Percentiles rank a stretch among this genome's conserved stretches.
Evolutionary conservation across 2,888 invertebrate species (phyloP).

Genomic region (Chrysodeixis includens): DNA sequence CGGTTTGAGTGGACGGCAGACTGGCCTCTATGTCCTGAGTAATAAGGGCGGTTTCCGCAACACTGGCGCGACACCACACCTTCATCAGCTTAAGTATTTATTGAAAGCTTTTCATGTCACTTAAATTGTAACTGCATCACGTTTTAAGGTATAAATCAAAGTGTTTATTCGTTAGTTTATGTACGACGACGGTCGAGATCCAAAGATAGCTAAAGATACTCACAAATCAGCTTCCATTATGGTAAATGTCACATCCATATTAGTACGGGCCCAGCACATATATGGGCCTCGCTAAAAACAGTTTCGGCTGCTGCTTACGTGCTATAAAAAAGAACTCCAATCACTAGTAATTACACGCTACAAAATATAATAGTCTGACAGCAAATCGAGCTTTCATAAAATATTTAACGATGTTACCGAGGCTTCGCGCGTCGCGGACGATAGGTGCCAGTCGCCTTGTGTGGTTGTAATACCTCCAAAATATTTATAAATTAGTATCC

Average conservation of each 20-base stretch:
- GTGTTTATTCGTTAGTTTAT: slow-evolving; percentile 27
- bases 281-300: slow-evolving; percentile 15
- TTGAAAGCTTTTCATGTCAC: slow-evolving; percentile 40
- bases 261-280: slow-evolving; percentile 18
- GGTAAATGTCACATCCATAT: slow-evolving; percentile 4
- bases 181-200: slow-evolving; percentile 5
- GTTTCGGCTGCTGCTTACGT: slow-evolving; percentile 35
- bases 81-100: slow-evolving; percentile 34
- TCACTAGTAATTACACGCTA: slow-evolving; percentile 20
- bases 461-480: slow-evolving; percentile 82
- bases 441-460: slow-evolving; percentile 81
- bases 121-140: slow-evolving; percentile 18
- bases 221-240: slow-evolving; percentile 5
- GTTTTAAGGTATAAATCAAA: neutral
- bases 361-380: slow-evolving; percentile 39
- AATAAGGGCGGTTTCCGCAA: slow-evolving; percentile 23
- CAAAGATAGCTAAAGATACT: slow-evolving; percentile 25
- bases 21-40: slow-evolving; percentile 67
- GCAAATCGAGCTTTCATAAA: slow-evolving; percentile 52
- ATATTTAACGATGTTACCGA: slow-evolving; percentile 48
- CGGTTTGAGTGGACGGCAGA: slow-evolving; percentile 84
- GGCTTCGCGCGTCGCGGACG: slow-evolving; percentile 53
- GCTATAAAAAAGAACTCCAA: slow-evolving; percentile 22
- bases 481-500: slow-evolving; percentile 76
- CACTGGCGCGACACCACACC: slow-evolving; percentile 17